phyloP scores from a whole-genome alignment of 2,888 invertebrate genomes.

The Lissocephala sabroskyi region DNA sequence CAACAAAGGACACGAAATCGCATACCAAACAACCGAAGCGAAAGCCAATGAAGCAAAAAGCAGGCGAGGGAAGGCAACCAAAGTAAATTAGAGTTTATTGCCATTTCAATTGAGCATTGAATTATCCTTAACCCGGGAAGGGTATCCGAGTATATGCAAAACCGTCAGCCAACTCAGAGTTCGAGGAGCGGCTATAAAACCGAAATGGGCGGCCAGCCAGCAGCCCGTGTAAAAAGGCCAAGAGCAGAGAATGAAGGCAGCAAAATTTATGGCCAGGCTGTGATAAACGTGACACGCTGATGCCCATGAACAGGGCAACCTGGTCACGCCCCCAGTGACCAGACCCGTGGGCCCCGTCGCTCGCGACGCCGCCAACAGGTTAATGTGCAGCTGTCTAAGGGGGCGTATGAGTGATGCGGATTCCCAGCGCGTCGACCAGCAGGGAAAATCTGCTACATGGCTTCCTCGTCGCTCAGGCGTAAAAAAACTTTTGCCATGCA shows the following conservation, averaged over 20 bases:
- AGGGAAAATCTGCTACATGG: neutral
- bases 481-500: no score
- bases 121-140: constrained; percentile 1
- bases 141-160: constrained; percentile 19
- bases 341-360: no score
- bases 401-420: constrained; percentile 12
- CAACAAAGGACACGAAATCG: constrained; percentile 5
- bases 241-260: no score
- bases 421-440: neutral
- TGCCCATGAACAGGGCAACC: constrained; percentile 26
- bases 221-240: constrained; percentile 21
- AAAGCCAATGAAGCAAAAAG: no score
- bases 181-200: neutral
- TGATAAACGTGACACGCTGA: constrained; percentile 56
- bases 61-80: no score
- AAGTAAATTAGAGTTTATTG: constrained; percentile 9
- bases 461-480: neutral
- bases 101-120: constrained; percentile 28
- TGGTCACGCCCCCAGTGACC: constrained; percentile 30
- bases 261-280: constrained; percentile 60
- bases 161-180: constrained; percentile 34
- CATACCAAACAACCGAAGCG: no score
- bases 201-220: neutral
- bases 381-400: constrained; percentile 28
- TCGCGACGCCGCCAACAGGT: constrained; percentile 57